A percentile compares a stretch with the other conserved stretches of the same genome.
phyloP scores from a whole-genome alignment of 2,888 invertebrate genomes.

The Acanthoscelides obtectus region DNA sequence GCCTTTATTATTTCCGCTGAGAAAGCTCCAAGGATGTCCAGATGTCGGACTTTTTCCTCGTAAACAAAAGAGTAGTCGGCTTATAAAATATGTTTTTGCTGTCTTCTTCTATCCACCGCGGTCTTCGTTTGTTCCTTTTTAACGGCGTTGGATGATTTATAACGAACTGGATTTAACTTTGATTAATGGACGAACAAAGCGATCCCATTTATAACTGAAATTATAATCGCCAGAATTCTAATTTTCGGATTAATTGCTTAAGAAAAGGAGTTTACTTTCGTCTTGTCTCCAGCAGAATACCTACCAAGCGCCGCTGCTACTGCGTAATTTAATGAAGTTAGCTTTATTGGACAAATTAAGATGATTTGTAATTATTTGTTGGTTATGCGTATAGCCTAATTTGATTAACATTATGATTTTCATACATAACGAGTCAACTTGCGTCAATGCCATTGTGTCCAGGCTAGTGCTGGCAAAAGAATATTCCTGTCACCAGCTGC shows the following conservation, averaged over 20 bases:
- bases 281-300: background rate
- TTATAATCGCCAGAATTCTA: background rate
- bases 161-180: background rate
- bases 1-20: conserved; percentile 40
- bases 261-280: background rate
- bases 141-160: background rate
- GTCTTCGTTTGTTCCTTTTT: background rate
- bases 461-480: no score
- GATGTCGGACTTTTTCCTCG: conserved; percentile 31
- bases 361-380: background rate
- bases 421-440: no score
- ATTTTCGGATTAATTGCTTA: background rate
- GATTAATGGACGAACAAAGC: background rate
- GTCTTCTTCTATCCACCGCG: background rate
- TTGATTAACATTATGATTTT: no score
- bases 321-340: background rate
- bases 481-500: no score
- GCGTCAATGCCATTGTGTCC: no score
- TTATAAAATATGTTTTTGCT: conserved; percentile 9
- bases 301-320: background rate
- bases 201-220: background rate
- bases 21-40: conserved; percentile 39
- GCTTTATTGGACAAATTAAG: background rate
- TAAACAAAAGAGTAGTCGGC: conserved; percentile 18
- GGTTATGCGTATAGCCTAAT: background rate